Base-by-base conservation (phyloP, 2,797 vertebrate genomes). In the Paramormyrops hopkinsi region DNA sequence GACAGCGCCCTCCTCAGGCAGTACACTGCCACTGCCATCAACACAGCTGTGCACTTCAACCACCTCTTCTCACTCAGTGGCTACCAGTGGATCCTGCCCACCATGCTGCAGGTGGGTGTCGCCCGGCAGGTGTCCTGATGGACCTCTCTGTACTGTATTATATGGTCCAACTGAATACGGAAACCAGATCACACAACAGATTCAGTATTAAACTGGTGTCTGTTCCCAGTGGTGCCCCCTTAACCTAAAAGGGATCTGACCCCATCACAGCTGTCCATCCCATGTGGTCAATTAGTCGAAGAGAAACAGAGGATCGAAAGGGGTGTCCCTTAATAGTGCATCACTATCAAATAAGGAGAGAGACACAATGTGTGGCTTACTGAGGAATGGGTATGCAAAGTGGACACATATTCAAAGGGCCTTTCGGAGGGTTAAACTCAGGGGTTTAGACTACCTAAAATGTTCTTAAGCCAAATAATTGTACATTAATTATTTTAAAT, bases 41-140 rank as follows among this genome's bases (percentile, higher is more conserved):
- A 99, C 95, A 99, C 98, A 0, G 98, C 98, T 0, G 97, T 99
- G 86, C 99, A 99, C 94, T 99, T 99, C 93, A 99, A 99, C 93
- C 99, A 99, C 89, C 98, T 99, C 79, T 99, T 99, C 95, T 99
- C 99, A 33, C 97, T 99, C 92, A 99, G 98, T 0, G 99, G 99
- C 0, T 99, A 99, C 95, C 99, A 99, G 94, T 99, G 98, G 99
- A 98, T 99, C 90, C 97, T 99, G 73, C 98, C 99, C 22, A 99
- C 98, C 90, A 99, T 99, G 97, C 94, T 99, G 90, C 98, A 99
- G 97, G 98, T 97, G 56, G 44, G 50, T 41, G 54, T 1, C 5
- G 46, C 14, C 29, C 37, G 14, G 84, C 53, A 65, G 33, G 6
- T 29, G 22, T 89, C 17, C 3, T 8, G 17, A 83, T 9, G 41